Conservation (phyloP, 2,113 vertebrate genomes). For the Pimephales promelas region DNA sequence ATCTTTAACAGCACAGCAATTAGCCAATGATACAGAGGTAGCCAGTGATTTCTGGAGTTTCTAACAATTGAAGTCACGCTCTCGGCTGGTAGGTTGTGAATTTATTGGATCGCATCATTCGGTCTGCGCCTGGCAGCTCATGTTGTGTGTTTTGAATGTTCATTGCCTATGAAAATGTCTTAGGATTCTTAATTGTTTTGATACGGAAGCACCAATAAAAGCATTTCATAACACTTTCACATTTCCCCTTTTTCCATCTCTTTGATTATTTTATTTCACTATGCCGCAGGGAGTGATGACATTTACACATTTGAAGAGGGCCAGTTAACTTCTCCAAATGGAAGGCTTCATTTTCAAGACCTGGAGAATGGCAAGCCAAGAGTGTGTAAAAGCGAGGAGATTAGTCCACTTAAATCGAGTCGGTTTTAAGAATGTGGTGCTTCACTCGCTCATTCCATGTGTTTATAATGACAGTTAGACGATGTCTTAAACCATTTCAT, state of each 20-base stretch:
- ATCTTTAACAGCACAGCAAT: slow-evolving; percentile 71
- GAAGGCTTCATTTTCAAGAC: slow-evolving; percentile 35
- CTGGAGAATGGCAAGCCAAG: slow-evolving; percentile 29
- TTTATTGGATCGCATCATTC: background rate
- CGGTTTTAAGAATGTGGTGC: slow-evolving; percentile 49
- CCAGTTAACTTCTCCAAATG: slow-evolving; percentile 39
- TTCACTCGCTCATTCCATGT: slow-evolving; percentile 54
- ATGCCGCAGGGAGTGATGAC: slow-evolving; percentile 20
- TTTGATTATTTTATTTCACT: slow-evolving; percentile 30
- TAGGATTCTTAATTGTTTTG: slow-evolving; percentile 6
- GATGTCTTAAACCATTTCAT: slow-evolving; percentile 66
- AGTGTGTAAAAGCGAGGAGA: slow-evolving; percentile 33
- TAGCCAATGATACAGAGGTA: slow-evolving; percentile 75
- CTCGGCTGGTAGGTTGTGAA: slow-evolving; percentile 55
- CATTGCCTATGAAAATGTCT: background rate
- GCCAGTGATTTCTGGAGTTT: slow-evolving; percentile 66
- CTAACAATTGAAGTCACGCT: slow-evolving; percentile 70
- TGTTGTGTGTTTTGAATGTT: background rate
- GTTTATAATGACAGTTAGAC: slow-evolving; percentile 59
- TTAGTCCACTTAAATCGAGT: slow-evolving; percentile 40
- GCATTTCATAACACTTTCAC: slow-evolving; percentile 14
- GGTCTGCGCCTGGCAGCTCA: background rate
- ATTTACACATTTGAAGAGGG: slow-evolving; percentile 44
- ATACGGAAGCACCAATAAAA: slow-evolving; percentile 45
- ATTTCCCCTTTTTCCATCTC: background rate